A percentile compares a stretch with the other conserved stretches of the same genome.
Evolutionary conservation across 2,888 invertebrate species (phyloP).

Genomic region (Heliconius sara): DNA sequence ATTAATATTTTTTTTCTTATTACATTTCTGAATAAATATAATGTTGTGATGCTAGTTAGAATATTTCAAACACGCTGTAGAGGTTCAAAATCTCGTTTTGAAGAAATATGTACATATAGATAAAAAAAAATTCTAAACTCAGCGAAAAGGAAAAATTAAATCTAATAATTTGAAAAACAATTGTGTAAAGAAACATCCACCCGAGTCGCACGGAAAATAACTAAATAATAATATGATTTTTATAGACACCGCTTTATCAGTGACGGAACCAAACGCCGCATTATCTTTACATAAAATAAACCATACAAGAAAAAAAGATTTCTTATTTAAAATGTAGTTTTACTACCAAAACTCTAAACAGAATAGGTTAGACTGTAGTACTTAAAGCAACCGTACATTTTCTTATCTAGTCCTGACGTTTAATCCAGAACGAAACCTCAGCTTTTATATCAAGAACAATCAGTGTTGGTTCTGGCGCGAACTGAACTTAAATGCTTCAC

Average conservation of each 20-base stretch:
- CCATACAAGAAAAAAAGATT: background rate
- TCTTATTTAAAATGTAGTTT: background rate
- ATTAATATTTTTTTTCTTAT: background rate
- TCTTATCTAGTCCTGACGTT: conserved; percentile 27
- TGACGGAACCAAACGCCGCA: background rate
- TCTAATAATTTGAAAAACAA: too few species aligned
- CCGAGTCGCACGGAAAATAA: too few species aligned
- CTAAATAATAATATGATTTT: too few species aligned
- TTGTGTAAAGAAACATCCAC: too few species aligned
- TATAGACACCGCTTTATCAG: background rate
- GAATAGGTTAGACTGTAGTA: background rate
- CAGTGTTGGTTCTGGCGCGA: conserved; percentile 45
- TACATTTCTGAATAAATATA: background rate
- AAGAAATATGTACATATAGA: background rate
- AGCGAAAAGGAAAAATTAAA: too few species aligned
- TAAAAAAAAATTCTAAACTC: too few species aligned
- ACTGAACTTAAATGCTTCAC: conserved; percentile 47
- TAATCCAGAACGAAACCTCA: conserved; percentile 44
- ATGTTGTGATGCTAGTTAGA: background rate
- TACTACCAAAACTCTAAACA: background rate
- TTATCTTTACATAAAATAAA: too few species aligned
- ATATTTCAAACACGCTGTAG: background rate
- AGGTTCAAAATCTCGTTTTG: background rate
- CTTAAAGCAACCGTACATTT: conserved; percentile 32
- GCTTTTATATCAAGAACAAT: conserved; percentile 46